phyloP scores from a whole-genome alignment of 2,797 vertebrate genomes.

The Rhynchotus rufescens region DNA sequence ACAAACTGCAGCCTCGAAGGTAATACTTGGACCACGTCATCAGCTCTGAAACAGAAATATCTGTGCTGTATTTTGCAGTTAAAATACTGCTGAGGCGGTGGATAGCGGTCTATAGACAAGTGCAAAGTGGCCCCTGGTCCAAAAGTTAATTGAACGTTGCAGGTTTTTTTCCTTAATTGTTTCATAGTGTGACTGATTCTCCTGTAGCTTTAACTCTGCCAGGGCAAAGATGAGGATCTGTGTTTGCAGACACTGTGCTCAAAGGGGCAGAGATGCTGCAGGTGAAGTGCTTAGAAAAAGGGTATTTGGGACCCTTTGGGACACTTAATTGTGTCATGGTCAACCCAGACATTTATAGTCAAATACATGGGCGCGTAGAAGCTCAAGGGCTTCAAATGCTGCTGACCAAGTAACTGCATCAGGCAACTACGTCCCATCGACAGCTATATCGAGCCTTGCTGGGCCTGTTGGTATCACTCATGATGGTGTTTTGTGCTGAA shows the following conservation, averaged over 20 bases:
- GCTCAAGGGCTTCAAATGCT: not conserved
- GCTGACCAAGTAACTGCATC: not conserved
- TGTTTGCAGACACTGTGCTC: not conserved
- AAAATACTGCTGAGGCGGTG: not conserved
- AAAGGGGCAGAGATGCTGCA: not conserved
- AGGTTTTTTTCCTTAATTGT: rapidly evolving
- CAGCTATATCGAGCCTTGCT: rapidly evolving
- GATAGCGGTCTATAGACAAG: not conserved
- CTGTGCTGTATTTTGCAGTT: not conserved
- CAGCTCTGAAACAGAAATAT: not conserved
- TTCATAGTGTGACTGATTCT: not conserved
- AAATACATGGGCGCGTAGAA: not conserved
- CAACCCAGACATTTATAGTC: not conserved
- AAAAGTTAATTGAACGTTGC: not conserved
- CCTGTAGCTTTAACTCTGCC: not conserved
- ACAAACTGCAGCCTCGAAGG: not conserved
- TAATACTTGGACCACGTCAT: not conserved
- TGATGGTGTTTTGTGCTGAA: not conserved
- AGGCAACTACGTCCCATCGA: not conserved
- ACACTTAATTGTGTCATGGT: not conserved
- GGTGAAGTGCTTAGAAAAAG: not conserved
- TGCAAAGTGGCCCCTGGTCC: not conserved
- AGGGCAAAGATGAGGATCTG: not conserved
- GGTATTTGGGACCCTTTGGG: not conserved
- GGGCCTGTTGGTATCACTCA: not conserved